These are phyloP conservation scores for Pteria penguin DNA, from an alignment of 2,888 invertebrate species.

Conservation along the genomic window DNA sequence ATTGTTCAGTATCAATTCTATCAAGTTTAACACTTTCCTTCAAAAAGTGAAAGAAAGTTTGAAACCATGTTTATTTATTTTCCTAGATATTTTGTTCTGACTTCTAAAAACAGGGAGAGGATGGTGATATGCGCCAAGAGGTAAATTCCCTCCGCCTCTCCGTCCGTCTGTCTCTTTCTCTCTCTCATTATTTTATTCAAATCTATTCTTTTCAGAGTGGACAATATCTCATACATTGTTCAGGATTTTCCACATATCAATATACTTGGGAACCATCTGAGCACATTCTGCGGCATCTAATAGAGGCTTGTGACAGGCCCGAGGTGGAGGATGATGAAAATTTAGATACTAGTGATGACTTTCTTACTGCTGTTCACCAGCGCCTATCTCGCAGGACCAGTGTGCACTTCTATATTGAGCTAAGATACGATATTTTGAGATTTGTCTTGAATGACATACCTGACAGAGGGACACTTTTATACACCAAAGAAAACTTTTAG, in stretches of 20 bases:
- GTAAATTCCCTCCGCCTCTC: no score
- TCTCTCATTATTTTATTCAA: no score
- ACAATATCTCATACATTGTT: conserved; percentile 6
- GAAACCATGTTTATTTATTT: no score
- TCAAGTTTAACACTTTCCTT: no score
- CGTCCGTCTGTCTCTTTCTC: no score
- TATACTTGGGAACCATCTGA: conserved; percentile 4
- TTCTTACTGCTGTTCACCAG: neutral
- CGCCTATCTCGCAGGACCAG: neutral
- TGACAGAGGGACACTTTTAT: neutral
- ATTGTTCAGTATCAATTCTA: no score
- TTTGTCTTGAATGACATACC: neutral
- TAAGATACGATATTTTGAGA: neutral
- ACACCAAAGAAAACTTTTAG: neutral
- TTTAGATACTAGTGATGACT: neutral
- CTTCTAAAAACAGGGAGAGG: no score
- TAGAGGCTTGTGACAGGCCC: neutral
- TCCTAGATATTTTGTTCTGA: no score
- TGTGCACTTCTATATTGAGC: neutral
- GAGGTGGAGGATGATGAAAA: neutral
- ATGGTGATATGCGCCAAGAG: no score
- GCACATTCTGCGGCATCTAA: neutral
- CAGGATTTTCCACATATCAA: no score
- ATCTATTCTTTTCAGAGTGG: neutral
- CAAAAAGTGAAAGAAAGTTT: no score